These are phyloP conservation scores for Limnephilus marmoratus DNA, from an alignment of 2,888 invertebrate species.

Conservation along the genomic window DNA sequence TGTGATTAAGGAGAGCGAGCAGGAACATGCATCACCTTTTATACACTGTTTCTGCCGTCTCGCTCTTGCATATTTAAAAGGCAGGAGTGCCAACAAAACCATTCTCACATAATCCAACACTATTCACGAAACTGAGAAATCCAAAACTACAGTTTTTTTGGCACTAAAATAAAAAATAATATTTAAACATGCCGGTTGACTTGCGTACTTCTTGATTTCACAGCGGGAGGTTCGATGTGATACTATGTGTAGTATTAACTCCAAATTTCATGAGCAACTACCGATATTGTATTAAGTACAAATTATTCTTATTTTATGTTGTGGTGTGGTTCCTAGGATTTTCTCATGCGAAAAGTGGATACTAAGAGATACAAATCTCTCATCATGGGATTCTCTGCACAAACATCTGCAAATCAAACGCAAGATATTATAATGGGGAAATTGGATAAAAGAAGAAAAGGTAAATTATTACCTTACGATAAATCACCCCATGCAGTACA, in stretches of 20 bases:
- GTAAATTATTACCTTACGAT: slow-evolving; percentile 69
- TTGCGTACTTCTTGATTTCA: not conserved
- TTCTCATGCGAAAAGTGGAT: slow-evolving; percentile 88
- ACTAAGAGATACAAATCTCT: slow-evolving; percentile 88
- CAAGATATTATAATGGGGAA: slow-evolving; percentile 97
- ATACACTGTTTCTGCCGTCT: too few relatives aligned
- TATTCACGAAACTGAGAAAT: not conserved
- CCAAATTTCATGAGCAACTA: not conserved
- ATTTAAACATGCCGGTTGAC: not conserved
- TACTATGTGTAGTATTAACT: not conserved
- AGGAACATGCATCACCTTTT: too few relatives aligned
- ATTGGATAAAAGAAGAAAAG: slow-evolving; percentile 93
- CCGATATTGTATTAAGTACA: not conserved
- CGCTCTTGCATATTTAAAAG: too few relatives aligned
- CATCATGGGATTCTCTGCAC: slow-evolving; percentile 94
- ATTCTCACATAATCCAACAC: too few relatives aligned
- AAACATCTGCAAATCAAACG: slow-evolving; percentile 94
- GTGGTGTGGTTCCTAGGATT: slow-evolving; percentile 78
- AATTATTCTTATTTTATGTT: not conserved
- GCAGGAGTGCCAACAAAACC: too few relatives aligned
- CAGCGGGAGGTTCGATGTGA: not conserved
- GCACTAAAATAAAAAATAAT: not conserved
- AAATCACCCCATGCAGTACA: not conserved
- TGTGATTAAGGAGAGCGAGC: too few relatives aligned
- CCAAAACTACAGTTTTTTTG: not conserved